Conservation (phyloP, 2,888 invertebrate species). For the Oscheius myriophilus region DNA sequence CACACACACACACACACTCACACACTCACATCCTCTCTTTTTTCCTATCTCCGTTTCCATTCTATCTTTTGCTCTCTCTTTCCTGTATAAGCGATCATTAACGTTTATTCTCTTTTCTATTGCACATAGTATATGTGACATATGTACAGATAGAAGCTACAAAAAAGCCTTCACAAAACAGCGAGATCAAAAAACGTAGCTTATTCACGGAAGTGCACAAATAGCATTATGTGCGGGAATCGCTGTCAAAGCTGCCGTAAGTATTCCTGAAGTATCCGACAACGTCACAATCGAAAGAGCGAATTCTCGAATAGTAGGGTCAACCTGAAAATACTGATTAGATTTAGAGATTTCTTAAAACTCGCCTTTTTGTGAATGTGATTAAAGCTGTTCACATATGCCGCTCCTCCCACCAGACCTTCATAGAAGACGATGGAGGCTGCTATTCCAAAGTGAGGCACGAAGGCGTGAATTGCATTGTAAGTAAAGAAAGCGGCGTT, state of each 20-base stretch:
- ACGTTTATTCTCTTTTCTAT: no score
- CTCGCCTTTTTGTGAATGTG: constrained; percentile 23
- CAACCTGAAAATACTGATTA: not conserved
- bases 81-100: no score
- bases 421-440: constrained; percentile 14
- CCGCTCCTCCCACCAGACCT: constrained; percentile 20
- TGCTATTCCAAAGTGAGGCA: constrained; percentile 17
- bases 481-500: constrained; percentile 13
- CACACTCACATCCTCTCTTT: no score
- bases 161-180: no score
- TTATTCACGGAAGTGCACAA: not conserved
- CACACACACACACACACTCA: no score
- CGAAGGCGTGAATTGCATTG: constrained; percentile 13
- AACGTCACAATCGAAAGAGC: constrained; percentile 2
- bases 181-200: no score
- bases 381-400: constrained; percentile 20
- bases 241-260: constrained; percentile 11
- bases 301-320: constrained; percentile 7
- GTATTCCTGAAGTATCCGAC: constrained; percentile 8
- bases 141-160: no score
- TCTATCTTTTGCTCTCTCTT: no score
- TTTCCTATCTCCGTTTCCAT: no score
- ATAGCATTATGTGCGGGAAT: constrained; percentile 13
- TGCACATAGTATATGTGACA: no score
- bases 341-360: not conserved